These are phyloP conservation scores for Sarcophaga peregrina DNA, from an alignment of 1,140 invertebrate species.

Conservation along the genomic window DNA sequence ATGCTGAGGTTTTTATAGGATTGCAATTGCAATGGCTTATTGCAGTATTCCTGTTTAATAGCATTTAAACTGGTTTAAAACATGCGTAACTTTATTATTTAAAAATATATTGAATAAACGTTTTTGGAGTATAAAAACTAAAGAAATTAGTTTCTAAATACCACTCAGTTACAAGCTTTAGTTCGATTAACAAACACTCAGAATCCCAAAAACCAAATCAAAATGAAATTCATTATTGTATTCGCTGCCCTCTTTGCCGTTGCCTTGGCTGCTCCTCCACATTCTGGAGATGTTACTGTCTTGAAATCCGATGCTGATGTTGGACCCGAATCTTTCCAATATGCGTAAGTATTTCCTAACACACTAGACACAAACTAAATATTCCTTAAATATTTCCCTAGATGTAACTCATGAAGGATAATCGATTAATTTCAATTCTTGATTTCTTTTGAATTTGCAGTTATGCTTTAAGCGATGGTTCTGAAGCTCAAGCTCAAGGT, in stretches of 20 bases:
- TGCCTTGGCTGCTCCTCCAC: conserved; percentile 30
- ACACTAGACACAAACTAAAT: too few species aligned
- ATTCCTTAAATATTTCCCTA: too few species aligned
- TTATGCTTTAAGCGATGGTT: conserved; percentile 78
- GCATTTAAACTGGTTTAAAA: not conserved
- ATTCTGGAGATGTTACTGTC: conserved; percentile 19
- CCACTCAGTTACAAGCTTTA: conserved; percentile 28
- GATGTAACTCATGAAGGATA: too few species aligned
- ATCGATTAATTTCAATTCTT: too few species aligned
- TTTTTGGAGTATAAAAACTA: too few species aligned
- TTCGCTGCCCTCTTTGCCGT: conserved; percentile 26
- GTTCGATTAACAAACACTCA: not conserved
- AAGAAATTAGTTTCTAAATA: not conserved
- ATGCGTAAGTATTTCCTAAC: conserved; percentile 31
- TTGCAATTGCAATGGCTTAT: conserved; percentile 4
- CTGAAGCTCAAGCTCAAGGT: conserved; percentile 64
- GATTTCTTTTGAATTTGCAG: conserved; percentile 54
- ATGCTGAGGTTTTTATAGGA: not conserved
- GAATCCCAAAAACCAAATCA: conserved; percentile 32
- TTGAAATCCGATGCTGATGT: conserved; percentile 38
- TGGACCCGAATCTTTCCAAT: conserved; percentile 32
- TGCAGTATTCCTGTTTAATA: not conserved
- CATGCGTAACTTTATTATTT: not conserved
- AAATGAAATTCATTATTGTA: conserved; percentile 49
- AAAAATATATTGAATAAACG: too few species aligned